Evolutionary conservation across 2,888 invertebrate species (phyloP).

Genomic region (Fragum sueziense): DNA sequence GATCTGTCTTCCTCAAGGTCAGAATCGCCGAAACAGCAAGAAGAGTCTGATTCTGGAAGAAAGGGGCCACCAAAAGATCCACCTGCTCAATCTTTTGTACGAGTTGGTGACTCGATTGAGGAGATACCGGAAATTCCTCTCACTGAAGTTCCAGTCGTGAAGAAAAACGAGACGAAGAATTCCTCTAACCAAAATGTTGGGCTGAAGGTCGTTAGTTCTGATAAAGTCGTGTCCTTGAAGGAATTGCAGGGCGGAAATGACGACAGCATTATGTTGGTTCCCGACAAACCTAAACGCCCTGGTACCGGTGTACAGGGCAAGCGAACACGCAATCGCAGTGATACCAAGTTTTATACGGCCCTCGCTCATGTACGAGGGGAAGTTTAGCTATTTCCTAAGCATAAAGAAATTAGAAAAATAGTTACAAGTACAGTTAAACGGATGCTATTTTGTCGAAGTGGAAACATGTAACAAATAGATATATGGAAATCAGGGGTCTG

Average conservation of each 20-base stretch:
- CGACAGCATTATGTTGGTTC: conserved; percentile 53
- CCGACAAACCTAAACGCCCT: conserved; percentile 43
- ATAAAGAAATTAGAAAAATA: no score
- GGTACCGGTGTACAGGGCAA: conserved; percentile 32
- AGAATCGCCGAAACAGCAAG: background rate
- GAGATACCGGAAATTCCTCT: conserved; percentile 57
- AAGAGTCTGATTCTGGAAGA: background rate
- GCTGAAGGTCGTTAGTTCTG: conserved; percentile 50
- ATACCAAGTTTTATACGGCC: conserved; percentile 43
- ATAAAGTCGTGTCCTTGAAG: conserved; percentile 55
- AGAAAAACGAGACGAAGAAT: background rate
- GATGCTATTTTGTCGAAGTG: no score
- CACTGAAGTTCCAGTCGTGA: conserved; percentile 26
- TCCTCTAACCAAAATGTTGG: conserved; percentile 16
- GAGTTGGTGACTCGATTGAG: conserved; percentile 36
- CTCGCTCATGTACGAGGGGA: conserved; percentile 47
- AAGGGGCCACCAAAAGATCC: background rate
- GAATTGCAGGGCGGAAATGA: conserved; percentile 39
- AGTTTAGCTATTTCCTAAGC: no score
- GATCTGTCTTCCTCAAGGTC: background rate
- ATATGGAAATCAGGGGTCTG: no score
- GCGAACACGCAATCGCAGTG: conserved; percentile 21
- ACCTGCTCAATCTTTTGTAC: conserved; percentile 40
- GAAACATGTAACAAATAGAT: no score
- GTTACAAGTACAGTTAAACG: no score